phyloP scores from a whole-genome alignment of 2,888 invertebrate genomes.

The Eristalinus aeneus region DNA sequence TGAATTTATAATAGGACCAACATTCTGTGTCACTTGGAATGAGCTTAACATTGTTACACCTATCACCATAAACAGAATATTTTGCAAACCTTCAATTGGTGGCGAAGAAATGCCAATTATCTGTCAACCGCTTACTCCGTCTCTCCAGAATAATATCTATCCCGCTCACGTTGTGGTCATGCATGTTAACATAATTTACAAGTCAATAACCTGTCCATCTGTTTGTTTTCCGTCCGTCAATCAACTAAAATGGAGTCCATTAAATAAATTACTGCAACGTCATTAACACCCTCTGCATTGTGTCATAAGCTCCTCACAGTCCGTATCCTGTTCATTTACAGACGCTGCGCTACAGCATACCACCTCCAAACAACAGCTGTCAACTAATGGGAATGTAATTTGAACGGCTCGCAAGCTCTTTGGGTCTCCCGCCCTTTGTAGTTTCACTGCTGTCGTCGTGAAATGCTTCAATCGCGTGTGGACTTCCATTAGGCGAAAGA shows the following conservation, averaged over 20 bases:
- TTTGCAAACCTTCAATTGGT: too few species aligned
- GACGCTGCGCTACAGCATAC: constrained; percentile 8
- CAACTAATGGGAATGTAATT: constrained; percentile 55
- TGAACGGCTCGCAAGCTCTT: constrained; percentile 10
- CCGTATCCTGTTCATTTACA: neutral
- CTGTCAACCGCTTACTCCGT: too few species aligned
- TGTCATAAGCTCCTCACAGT: constrained; percentile 14
- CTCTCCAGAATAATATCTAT: too few species aligned
- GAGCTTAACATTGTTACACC: too few species aligned
- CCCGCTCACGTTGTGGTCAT: neutral
- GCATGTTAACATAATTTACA: neutral
- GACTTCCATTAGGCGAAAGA: constrained; percentile 40
- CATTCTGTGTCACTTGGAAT: too few species aligned
- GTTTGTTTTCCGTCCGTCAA: constrained; percentile 44
- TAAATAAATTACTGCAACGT: constrained; percentile 23
- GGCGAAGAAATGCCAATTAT: too few species aligned
- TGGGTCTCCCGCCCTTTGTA: neutral
- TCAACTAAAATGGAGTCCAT: constrained; percentile 2
- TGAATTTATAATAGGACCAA: too few species aligned
- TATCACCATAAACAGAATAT: too few species aligned
- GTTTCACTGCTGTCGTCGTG: constrained; percentile 11
- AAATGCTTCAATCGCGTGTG: constrained; percentile 66
- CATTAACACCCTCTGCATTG: constrained; percentile 55
- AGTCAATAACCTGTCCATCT: constrained; percentile 17
- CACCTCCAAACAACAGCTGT: constrained; percentile 24